Evolutionary conservation across 2,113 vertebrate genomes (phyloP).

Genomic region (Gavia stellata): DNA sequence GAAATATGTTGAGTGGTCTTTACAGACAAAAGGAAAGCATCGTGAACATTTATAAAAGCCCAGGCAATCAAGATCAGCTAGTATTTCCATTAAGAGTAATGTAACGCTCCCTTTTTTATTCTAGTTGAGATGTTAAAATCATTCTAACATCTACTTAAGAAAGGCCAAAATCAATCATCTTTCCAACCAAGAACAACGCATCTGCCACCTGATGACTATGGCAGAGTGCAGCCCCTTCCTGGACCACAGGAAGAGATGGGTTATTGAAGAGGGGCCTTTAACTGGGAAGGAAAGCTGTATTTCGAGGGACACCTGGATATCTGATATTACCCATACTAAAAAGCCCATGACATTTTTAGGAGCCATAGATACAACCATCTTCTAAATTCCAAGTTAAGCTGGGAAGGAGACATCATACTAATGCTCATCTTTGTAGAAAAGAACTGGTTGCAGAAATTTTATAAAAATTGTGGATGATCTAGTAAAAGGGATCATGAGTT

Average conservation of each 20-base stretch:
- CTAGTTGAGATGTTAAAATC: not conserved
- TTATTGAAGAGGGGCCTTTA: not conserved
- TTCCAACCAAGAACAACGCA: not conserved
- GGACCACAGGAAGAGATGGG: not conserved
- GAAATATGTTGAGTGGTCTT: not conserved
- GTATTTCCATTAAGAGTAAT: not conserved
- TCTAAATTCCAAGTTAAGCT: not conserved
- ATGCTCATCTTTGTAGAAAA: not conserved
- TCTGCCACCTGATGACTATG: not conserved
- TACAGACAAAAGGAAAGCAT: not conserved
- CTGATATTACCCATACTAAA: not conserved
- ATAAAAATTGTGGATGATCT: not conserved
- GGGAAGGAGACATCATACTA: not conserved
- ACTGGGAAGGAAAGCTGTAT: not conserved
- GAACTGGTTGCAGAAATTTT: not conserved
- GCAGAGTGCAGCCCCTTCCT: not conserved
- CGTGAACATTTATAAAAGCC: not conserved
- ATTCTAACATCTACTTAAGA: not conserved
- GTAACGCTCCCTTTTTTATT: not conserved
- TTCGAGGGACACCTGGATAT: not conserved
- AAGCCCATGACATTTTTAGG: not conserved
- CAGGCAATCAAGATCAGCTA: not conserved
- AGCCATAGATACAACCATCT: not conserved
- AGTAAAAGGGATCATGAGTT: not conserved
- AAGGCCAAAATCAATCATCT: not conserved